A percentile compares a stretch with the other conserved stretches of the same genome.
Evolutionary conservation across 1,140 invertebrate genomes (phyloP).

Genomic region (Propsilocerus akamusi): DNA sequence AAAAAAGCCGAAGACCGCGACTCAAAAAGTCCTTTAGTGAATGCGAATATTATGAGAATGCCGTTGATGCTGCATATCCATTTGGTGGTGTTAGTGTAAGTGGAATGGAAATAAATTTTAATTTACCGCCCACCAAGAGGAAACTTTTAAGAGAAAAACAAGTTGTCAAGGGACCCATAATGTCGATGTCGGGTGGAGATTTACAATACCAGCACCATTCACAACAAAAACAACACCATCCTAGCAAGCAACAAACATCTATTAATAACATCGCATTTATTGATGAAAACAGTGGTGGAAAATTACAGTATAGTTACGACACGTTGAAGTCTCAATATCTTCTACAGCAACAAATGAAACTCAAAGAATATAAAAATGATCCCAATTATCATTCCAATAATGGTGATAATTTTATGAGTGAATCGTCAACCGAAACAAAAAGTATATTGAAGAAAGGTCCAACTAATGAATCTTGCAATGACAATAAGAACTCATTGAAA

Average conservation of each 20-base stretch:
- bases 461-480: neutral
- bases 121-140: neutral
- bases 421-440: neutral
- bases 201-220: neutral
- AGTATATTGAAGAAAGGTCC: neutral
- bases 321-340: neutral
- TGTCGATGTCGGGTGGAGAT: neutral
- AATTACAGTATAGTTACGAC: neutral
- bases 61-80: no score
- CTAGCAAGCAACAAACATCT: neutral
- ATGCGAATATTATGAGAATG: neutral
- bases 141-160: no score
- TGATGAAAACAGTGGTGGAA: neutral
- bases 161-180: no score
- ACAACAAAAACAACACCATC: neutral
- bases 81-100: no score
- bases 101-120: neutral
- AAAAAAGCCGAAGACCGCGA: neutral
- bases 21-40: neutral
- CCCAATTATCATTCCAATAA: neutral
- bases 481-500: slow-evolving; percentile 18
- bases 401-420: neutral
- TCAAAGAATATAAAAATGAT: slow-evolving; percentile 3
- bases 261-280: neutral
- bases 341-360: neutral